Evolutionary conservation across 2,113 vertebrate species (phyloP).

Genomic region (Otolemur garnettii): DNA sequence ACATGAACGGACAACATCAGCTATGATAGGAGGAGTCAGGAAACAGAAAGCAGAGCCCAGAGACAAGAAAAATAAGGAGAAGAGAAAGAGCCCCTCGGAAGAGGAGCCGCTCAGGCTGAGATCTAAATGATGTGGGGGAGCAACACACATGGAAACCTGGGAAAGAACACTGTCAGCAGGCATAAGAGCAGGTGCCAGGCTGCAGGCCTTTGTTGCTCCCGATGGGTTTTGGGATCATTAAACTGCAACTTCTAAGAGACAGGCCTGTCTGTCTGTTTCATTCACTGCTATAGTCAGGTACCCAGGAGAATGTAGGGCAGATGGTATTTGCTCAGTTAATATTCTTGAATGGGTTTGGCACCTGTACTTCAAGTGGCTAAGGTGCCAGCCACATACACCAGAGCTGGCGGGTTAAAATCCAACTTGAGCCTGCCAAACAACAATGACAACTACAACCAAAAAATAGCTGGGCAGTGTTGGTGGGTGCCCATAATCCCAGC

Average conservation of each 20-base stretch:
- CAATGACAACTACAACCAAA: no score
- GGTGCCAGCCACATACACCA: no score
- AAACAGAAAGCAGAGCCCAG: background rate
- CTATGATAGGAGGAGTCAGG: background rate
- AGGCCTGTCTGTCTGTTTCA: background rate
- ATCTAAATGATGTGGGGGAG: background rate
- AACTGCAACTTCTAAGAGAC: background rate
- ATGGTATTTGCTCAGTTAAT: background rate
- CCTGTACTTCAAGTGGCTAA: no score
- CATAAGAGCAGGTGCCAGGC: background rate
- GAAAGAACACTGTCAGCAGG: background rate
- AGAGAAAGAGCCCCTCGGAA: background rate
- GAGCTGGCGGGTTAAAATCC: no score
- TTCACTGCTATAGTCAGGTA: background rate
- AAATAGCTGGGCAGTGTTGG: no score
- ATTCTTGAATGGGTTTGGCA: background rate
- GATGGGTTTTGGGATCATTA: background rate
- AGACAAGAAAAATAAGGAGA: background rate
- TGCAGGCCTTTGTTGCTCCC: background rate
- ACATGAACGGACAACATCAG: background rate
- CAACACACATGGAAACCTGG: rapidly evolving
- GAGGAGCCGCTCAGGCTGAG: background rate
- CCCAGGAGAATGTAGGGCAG: background rate
- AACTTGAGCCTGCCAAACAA: no score
- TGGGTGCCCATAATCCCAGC: no score